These are phyloP conservation scores for Drosophila eohydei DNA, from an alignment of 2,888 invertebrate genomes.

Conservation along the genomic window DNA sequence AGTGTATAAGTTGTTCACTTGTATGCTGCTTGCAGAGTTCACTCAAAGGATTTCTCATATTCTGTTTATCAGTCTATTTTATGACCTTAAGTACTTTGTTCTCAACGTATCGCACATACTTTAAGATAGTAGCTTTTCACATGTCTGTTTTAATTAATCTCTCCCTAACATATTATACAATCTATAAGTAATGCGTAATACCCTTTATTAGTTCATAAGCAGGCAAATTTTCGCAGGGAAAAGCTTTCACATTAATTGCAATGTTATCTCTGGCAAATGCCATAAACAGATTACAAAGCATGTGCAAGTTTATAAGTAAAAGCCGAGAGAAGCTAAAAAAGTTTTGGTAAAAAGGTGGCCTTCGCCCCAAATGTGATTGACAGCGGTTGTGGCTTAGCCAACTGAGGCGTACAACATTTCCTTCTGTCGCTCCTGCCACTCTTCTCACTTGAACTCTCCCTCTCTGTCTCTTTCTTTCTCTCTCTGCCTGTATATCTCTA, in stretches of 20 bases:
- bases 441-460: background rate
- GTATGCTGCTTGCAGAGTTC: too few species aligned
- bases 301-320: conserved; percentile 34
- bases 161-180: background rate
- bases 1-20: too few species aligned
- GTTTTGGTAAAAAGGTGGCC: conserved; percentile 31
- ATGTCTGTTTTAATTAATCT: background rate
- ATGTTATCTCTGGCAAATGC: conserved; percentile 58
- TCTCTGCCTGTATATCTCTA: background rate
- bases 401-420: conserved; percentile 37
- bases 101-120: background rate
- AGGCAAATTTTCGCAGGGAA: conserved; percentile 47
- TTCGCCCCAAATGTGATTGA: conserved; percentile 60
- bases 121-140: too few species aligned
- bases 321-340: background rate
- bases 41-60: too few species aligned
- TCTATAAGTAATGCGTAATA: conserved; percentile 13
- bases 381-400: conserved; percentile 65
- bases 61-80: too few species aligned
- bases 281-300: conserved; percentile 58
- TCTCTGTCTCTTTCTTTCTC: background rate
- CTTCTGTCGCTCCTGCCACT: background rate
- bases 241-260: conserved; percentile 82
- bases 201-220: conserved; percentile 12
- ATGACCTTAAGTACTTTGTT: background rate